Percentiles rank a stretch among this genome's conserved stretches.
These are phyloP conservation scores for Eulacestoma nigropectus DNA, from an alignment of 2,113 vertebrate species.

Conservation along the genomic window DNA sequence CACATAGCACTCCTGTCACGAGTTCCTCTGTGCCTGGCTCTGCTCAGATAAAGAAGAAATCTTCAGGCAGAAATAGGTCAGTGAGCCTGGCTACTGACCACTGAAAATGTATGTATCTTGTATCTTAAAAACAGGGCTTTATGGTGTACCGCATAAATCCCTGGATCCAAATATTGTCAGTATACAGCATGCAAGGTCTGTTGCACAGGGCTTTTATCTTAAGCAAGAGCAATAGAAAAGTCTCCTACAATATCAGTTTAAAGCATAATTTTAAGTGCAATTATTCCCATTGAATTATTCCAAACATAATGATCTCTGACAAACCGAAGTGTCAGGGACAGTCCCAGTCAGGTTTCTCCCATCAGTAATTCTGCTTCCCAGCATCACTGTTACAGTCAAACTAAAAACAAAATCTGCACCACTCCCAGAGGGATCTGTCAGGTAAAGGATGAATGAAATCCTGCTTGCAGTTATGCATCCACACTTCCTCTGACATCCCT, in stretches of 20 bases:
- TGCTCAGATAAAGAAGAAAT: not conserved
- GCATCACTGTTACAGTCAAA: not conserved
- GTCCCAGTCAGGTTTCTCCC: not conserved
- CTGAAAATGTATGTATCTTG: not conserved
- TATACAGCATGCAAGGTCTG: not conserved
- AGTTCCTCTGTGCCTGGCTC: not conserved
- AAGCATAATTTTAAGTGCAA: not conserved
- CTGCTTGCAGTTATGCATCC: not conserved
- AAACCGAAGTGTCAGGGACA: not conserved
- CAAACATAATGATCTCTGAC: not conserved
- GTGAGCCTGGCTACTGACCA: not conserved
- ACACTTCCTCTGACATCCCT: not conserved
- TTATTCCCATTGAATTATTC: not conserved
- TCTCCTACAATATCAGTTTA: not conserved
- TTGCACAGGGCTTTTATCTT: not conserved
- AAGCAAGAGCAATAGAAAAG: not conserved
- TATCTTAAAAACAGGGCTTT: not conserved
- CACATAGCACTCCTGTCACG: not conserved
- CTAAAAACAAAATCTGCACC: not conserved
- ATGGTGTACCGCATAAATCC: not conserved
- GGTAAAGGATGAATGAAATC: not conserved
- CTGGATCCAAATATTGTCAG: not conserved
- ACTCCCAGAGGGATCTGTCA: not conserved
- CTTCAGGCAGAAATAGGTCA: not conserved
- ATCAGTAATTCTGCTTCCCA: not conserved